phyloP scores from a whole-genome alignment of 2,888 invertebrate genomes.

The Cephus spinipes region DNA sequence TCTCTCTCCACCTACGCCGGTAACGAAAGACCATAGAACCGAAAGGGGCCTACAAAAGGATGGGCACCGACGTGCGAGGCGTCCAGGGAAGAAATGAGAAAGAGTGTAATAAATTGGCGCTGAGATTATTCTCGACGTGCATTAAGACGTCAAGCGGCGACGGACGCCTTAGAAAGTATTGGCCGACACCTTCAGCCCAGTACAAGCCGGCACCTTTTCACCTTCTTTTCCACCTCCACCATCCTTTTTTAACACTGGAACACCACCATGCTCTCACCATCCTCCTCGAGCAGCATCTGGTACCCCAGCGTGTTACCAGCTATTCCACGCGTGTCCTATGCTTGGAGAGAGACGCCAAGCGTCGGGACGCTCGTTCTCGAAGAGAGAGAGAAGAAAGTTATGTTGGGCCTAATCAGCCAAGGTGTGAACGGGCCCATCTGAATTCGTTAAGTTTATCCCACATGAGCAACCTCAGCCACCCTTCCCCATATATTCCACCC shows the following conservation, averaged over 20 bases:
- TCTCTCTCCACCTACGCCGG: slow-evolving; percentile 2
- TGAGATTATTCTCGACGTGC: slow-evolving; percentile 67
- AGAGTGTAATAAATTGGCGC: slow-evolving; percentile 67
- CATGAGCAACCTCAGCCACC: not conserved
- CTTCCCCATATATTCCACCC: not conserved
- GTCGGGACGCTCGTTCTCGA: not conserved
- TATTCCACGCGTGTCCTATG: slow-evolving; percentile 6
- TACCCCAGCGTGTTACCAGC: not conserved
- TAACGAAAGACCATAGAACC: slow-evolving; percentile 3
- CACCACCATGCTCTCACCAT: not conserved
- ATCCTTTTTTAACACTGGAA: not conserved
- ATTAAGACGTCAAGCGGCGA: slow-evolving; percentile 67
- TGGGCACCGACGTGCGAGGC: slow-evolving; percentile 30
- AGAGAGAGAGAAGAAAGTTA: slow-evolving; percentile 42
- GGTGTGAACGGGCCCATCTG: slow-evolving; percentile 60
- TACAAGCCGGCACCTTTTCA: slow-evolving; percentile 23
- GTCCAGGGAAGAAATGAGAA: slow-evolving; percentile 61
- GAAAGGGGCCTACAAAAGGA: slow-evolving; percentile 42
- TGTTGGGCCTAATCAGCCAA: slow-evolving; percentile 56
- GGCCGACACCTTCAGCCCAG: slow-evolving; percentile 61
- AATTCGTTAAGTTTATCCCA: slow-evolving; percentile 47
- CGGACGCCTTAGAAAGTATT: slow-evolving; percentile 64
- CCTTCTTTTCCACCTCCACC: slow-evolving; percentile 19
- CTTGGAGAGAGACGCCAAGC: not conserved
- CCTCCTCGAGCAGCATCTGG: not conserved